Evolutionary conservation across 2,888 invertebrate genomes (phyloP).

Genomic region (Sturmia bella): DNA sequence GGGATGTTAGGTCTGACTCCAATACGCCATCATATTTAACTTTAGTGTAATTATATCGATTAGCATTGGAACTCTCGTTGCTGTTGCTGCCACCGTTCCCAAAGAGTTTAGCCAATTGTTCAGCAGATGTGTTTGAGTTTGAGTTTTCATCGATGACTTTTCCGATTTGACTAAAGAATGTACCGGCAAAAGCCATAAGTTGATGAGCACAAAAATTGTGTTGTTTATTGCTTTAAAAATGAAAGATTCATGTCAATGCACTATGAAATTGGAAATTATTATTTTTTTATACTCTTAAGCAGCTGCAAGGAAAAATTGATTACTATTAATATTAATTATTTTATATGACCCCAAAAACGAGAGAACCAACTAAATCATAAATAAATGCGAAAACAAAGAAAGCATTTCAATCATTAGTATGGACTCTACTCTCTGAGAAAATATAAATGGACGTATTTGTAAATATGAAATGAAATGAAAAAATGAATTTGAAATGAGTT

Average conservation of each 20-base stretch:
- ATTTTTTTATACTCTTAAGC: no score
- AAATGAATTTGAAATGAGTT: no score
- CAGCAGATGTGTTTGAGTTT: background rate
- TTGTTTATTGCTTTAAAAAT: background rate
- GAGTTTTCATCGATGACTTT: conserved; percentile 12
- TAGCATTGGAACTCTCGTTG: conserved; percentile 2
- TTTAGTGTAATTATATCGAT: conserved; percentile 43
- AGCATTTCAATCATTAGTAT: no score
- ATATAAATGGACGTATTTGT: no score
- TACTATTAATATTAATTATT: no score
- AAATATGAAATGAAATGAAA: no score
- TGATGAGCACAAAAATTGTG: background rate
- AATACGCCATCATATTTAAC: conserved; percentile 71
- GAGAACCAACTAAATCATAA: no score
- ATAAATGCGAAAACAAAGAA: no score
- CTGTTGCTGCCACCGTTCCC: background rate
- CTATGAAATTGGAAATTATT: no score
- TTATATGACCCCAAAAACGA: no score
- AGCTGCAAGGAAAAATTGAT: no score
- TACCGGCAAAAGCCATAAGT: conserved; percentile 59
- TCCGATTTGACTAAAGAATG: conserved; percentile 35
- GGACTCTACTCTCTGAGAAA: no score
- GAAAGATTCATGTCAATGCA: background rate
- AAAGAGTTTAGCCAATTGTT: background rate
- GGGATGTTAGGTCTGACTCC: conserved; percentile 71